These are phyloP conservation scores for Drosophila phalerata DNA, from an alignment of 2,888 invertebrate genomes.

Conservation along the genomic window DNA sequence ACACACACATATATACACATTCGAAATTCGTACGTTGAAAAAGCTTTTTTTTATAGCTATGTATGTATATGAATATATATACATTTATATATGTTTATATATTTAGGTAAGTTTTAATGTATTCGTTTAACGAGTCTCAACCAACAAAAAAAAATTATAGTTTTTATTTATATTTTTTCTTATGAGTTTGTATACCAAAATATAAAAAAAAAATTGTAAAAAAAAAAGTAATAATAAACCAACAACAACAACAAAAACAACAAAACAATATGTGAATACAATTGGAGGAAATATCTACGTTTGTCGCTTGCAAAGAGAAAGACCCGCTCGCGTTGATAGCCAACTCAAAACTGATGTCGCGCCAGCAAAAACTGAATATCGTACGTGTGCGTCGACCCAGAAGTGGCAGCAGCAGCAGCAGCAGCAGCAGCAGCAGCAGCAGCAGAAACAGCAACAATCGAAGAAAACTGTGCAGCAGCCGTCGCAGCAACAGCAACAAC, in stretches of 20 bases:
- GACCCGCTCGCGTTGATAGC: slow-evolving; percentile 86
- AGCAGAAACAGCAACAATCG: slow-evolving; percentile 29
- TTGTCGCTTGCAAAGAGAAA: slow-evolving; percentile 86
- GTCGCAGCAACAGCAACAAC: slow-evolving; percentile 25
- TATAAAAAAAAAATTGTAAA: slow-evolving; percentile 53
- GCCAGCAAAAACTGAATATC: slow-evolving; percentile 79
- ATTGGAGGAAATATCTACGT: slow-evolving; percentile 83
- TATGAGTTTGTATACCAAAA: slow-evolving; percentile 44
- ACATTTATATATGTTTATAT: slow-evolving; percentile 29
- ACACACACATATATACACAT: slow-evolving; percentile 42
- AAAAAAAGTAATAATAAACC: slow-evolving; percentile 47
- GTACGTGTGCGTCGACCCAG: slow-evolving; percentile 67
- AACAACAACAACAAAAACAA: slow-evolving; percentile 71
- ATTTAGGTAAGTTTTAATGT: slow-evolving; percentile 33
- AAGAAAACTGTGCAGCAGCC: slow-evolving; percentile 67
- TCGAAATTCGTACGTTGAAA: slow-evolving; percentile 57
- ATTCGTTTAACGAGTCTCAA: slow-evolving; percentile 48
- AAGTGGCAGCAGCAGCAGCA: slow-evolving; percentile 36
- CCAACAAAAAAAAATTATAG: slow-evolving; percentile 49
- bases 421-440: slow-evolving; percentile 39
- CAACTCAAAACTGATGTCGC: slow-evolving; percentile 86
- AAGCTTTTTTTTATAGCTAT: slow-evolving; percentile 51
- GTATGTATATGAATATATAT: slow-evolving; percentile 35
- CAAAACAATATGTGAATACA: slow-evolving; percentile 73
- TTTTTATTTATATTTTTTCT: slow-evolving; percentile 4